Conservation (phyloP, 2,888 invertebrate species). For the Disparrhopalites patrizii region DNA sequence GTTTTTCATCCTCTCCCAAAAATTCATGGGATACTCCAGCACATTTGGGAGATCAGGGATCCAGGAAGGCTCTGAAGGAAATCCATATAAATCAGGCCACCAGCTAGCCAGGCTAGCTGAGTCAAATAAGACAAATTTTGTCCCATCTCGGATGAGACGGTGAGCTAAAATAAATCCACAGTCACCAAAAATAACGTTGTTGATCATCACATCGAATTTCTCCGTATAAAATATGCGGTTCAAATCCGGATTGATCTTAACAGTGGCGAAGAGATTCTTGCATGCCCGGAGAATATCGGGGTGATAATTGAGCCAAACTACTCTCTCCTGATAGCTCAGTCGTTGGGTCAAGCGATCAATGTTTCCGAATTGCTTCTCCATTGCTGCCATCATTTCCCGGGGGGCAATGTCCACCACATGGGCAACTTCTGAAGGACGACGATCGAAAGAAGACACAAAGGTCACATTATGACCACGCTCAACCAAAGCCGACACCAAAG, state of each 20-base stretch:
- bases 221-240: slow-evolving; percentile 22
- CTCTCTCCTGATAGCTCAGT: slow-evolving; percentile 15
- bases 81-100: slow-evolving; percentile 32
- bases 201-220: slow-evolving; percentile 33
- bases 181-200: slow-evolving; percentile 36
- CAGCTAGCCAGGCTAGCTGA: neutral
- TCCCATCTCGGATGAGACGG: slow-evolving; percentile 16
- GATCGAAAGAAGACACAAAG: slow-evolving; percentile 34
- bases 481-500: slow-evolving; percentile 35
- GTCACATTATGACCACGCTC: slow-evolving; percentile 36
- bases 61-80: slow-evolving; percentile 19
- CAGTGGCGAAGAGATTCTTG: neutral
- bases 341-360: slow-evolving; percentile 33
- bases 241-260: slow-evolving; percentile 21
- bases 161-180: slow-evolving; percentile 33
- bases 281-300: slow-evolving; percentile 1
- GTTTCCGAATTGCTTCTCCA: slow-evolving; percentile 20
- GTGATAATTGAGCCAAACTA: slow-evolving; percentile 24
- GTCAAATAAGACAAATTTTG: slow-evolving; percentile 24
- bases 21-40: slow-evolving; percentile 29
- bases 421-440: slow-evolving; percentile 26
- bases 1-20: slow-evolving; percentile 27
- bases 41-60: slow-evolving; percentile 26
- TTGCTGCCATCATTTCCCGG: slow-evolving; percentile 13
- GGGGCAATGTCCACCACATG: slow-evolving; percentile 28